These are phyloP conservation scores for Onthophagus sagittarius DNA, from an alignment of 2,888 invertebrate genomes.

Conservation along the genomic window DNA sequence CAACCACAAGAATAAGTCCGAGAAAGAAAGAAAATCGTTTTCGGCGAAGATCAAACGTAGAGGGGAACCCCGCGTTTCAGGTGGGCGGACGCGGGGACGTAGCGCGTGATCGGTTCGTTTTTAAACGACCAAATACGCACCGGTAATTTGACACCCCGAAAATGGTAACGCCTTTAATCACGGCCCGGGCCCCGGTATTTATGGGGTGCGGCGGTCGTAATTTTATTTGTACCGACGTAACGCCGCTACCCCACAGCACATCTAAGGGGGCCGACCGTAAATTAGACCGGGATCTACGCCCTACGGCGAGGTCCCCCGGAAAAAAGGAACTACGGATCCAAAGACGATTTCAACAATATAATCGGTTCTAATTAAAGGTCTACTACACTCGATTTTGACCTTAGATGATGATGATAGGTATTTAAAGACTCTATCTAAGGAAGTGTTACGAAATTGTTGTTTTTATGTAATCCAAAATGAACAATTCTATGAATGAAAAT, in stretches of 20 bases:
- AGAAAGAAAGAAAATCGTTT: neutral
- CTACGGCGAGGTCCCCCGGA: slow-evolving; percentile 1
- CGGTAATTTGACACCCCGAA: slow-evolving; percentile 21
- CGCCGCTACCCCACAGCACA: slow-evolving; percentile 27
- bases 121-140: slow-evolving; percentile 12
- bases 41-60: neutral
- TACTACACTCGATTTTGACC: neutral
- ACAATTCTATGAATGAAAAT: no score
- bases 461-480: no score
- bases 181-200: slow-evolving; percentile 34
- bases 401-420: neutral
- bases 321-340: slow-evolving; percentile 1
- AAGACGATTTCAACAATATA: slow-evolving; percentile 9
- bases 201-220: slow-evolving; percentile 36
- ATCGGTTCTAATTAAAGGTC: neutral
- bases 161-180: slow-evolving; percentile 37
- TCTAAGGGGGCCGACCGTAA: slow-evolving; percentile 11
- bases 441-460: neutral
- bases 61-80: neutral
- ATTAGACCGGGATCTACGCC: neutral
- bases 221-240: slow-evolving; percentile 37
- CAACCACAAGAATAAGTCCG: neutral
- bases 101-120: slow-evolving; percentile 5
- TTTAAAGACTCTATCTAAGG: neutral
- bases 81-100: neutral